Evolutionary conservation across 2,888 invertebrate genomes (phyloP).

Genomic region (Megalurothrips usitatus): DNA sequence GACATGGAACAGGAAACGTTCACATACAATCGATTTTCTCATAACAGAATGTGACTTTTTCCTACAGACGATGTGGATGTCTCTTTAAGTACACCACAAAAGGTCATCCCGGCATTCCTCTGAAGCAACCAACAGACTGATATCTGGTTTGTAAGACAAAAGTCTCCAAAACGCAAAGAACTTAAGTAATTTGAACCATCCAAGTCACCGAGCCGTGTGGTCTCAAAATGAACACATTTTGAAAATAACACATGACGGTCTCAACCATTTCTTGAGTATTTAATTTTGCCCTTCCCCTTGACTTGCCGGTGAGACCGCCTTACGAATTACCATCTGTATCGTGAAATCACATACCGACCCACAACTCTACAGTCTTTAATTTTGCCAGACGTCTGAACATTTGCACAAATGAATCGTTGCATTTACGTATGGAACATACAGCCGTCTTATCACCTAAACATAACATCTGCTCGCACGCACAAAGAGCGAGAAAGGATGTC

Average conservation of each 20-base stretch:
- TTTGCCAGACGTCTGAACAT: slow-evolving; percentile 15
- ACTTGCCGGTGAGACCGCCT: not conserved
- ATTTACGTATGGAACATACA: not conserved
- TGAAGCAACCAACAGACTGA: not conserved
- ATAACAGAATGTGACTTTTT: not conserved
- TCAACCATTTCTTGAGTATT: not conserved
- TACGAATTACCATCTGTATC: slow-evolving; percentile 1
- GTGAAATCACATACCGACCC: not conserved
- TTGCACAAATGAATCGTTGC: not conserved
- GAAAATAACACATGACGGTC: not conserved
- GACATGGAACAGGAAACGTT: not conserved
- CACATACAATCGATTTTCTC: not conserved
- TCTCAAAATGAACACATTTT: slow-evolving; percentile 22
- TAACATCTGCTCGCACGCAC: not conserved
- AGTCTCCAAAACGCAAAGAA: not conserved
- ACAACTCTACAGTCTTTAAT: slow-evolving; percentile 13
- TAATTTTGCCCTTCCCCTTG: not conserved
- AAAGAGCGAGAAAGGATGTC: not conserved
- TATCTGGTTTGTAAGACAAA: not conserved
- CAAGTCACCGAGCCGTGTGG: not conserved
- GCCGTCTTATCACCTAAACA: not conserved
- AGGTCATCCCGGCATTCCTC: not conserved
- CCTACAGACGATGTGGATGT: too few relatives aligned
- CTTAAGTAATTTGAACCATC: not conserved
- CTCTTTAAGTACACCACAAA: not conserved